These are phyloP conservation scores for Calameuta idolon DNA, from an alignment of 2,888 invertebrate species.

Conservation along the genomic window DNA sequence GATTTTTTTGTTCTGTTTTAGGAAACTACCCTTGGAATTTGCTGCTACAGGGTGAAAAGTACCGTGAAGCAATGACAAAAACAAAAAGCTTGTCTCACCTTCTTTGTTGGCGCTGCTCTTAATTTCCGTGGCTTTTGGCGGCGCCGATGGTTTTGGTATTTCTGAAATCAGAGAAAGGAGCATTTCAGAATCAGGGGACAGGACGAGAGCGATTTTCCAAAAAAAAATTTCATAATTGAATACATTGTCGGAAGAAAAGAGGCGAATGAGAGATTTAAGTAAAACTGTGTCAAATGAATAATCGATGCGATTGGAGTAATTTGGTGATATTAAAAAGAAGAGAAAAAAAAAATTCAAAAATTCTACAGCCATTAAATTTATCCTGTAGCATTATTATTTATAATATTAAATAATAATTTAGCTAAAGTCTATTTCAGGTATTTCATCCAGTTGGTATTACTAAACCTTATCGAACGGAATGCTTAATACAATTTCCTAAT, in stretches of 20 bases:
- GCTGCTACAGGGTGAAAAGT: neutral
- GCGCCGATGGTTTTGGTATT: conserved; percentile 89
- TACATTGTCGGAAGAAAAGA: neutral
- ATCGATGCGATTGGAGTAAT: neutral
- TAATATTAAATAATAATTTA: too few relatives aligned
- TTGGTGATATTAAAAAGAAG: neutral
- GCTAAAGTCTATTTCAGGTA: neutral
- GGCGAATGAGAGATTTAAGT: neutral
- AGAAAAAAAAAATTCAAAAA: neutral
- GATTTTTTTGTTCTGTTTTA: neutral
- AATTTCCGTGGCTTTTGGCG: conserved; percentile 85
- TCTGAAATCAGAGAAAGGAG: conserved; percentile 71
- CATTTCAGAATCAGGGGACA: neutral
- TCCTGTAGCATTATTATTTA: neutral
- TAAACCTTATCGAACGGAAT: neutral
- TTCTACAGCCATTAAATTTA: neutral
- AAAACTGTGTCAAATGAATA: neutral
- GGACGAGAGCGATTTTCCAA: neutral
- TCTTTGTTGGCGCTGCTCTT: conserved; percentile 82
- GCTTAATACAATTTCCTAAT: neutral
- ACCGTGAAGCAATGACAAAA: neutral
- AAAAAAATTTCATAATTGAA: neutral
- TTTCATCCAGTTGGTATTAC: neutral
- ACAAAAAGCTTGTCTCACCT: conserved; percentile 69
- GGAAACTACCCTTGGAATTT: neutral